Evolutionary conservation across 2,888 invertebrate genomes (phyloP).

Genomic region (Taphrorychus bicolor): DNA sequence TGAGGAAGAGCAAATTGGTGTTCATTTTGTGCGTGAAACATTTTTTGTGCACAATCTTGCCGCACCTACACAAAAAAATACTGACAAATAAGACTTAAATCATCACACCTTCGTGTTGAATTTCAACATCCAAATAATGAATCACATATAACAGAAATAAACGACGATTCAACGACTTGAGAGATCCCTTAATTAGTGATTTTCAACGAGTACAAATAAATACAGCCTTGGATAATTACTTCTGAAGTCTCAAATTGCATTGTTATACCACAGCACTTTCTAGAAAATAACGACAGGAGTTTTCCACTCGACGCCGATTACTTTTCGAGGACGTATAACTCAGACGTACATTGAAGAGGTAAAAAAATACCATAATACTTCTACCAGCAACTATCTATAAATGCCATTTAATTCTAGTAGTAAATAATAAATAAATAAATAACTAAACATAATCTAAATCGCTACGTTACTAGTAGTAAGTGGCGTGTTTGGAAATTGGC

Average conservation of each 20-base stretch:
- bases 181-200: not conserved
- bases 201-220: not conserved
- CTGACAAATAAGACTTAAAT: not conserved
- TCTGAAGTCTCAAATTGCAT: not conserved
- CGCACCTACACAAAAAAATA: not conserved
- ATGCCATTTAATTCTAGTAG: not conserved
- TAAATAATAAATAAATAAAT: not conserved
- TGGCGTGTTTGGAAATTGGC: not conserved
- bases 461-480: not conserved
- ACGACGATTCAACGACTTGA: not conserved
- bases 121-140: not conserved
- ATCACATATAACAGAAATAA: not conserved
- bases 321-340: not conserved
- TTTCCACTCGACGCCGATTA: not conserved
- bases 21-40: not conserved
- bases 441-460: not conserved
- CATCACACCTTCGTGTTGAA: not conserved
- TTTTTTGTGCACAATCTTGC: not conserved
- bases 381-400: not conserved
- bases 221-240: not conserved
- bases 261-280: not conserved
- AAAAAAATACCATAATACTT: not conserved
- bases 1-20: slow-evolving; percentile 20
- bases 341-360: not conserved
- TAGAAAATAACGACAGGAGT: not conserved